Base-by-base conservation (phyloP, 2,113 vertebrate species). In the Seriola quinqueradiata region DNA sequence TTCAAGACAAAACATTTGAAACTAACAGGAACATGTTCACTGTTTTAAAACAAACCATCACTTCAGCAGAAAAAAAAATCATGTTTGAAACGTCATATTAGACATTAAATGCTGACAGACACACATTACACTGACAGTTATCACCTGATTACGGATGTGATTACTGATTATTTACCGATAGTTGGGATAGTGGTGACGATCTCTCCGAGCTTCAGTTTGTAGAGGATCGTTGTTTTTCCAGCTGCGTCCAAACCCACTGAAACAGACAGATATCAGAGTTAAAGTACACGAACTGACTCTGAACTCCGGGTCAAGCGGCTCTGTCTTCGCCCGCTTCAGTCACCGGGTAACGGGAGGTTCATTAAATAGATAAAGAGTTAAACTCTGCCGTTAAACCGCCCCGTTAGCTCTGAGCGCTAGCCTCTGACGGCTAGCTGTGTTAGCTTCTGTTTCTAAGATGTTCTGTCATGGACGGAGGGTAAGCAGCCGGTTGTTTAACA, bases 181-280 rank as follows among this genome's bases (percentile, higher is more conserved):
- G 97, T 98, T 58, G 97, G 97, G 91, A 98, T 98, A 76, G 97
- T 98, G 89, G 97, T 98, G 87, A 98, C 97, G n/a, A 98, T 96
- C 90, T 98, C 97, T 21, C 97, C 97, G 61, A 98, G 95, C 87
- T 98, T 98, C 84, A 98, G 95, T 88, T 98, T 98, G 95, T 98
- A 98, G 28, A 98, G 95, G 87, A 98, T 98, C n/a, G 97, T 98
- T 48, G 97, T 98, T 94, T 98, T 98, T 12, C 97, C 97, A 12
- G 97, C 97, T 1, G 97, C 97, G 64, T 98, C 97, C 94, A 98
- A 93, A 85, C 97, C 97, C 75, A 98, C 97, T 97, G 93, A 87
- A 94, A 89, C 11, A 23, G 57, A 17, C 61, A 58, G 28, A 65
- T 0, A 25, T 3, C 21, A 64, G 0, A 3, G 6, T 10, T 74